Evolutionary conservation across 2,888 invertebrate species (phyloP).

Genomic region (Hirtodrosophila duncani): DNA sequence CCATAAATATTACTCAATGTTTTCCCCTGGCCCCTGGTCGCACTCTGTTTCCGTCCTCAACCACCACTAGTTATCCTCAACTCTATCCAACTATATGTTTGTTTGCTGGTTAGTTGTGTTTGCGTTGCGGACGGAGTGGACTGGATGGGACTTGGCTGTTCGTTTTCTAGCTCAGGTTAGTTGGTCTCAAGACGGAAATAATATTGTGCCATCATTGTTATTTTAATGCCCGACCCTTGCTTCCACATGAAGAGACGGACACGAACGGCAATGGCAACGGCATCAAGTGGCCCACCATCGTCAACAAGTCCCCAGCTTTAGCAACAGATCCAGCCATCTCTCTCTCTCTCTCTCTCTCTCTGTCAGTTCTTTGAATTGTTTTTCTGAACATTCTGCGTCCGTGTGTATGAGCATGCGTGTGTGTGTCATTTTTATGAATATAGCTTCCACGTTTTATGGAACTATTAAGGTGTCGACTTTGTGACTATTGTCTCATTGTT

Average conservation of each 20-base stretch:
- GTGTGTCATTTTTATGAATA: slow-evolving; percentile 32
- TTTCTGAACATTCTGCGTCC: slow-evolving; percentile 7
- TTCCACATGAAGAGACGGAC: too few relatives aligned
- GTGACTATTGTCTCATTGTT: slow-evolving; percentile 36
- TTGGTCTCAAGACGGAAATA: slow-evolving; percentile 63
- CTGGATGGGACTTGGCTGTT: too few relatives aligned
- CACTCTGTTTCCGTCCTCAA: slow-evolving; percentile 10
- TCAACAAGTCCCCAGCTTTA: too few relatives aligned
- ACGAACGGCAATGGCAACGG: too few relatives aligned
- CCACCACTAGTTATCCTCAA: not conserved
- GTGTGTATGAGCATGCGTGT: slow-evolving; percentile 17
- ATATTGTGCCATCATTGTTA: slow-evolving; percentile 51
- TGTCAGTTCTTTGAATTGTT: slow-evolving; percentile 26
- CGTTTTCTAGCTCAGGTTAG: too few relatives aligned
- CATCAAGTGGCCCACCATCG: slow-evolving; percentile 19
- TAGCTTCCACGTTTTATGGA: slow-evolving; percentile 53
- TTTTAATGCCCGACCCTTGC: slow-evolving; percentile 32
- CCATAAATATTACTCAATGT: slow-evolving; percentile 41
- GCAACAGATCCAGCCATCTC: not conserved
- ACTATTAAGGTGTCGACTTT: slow-evolving; percentile 44
- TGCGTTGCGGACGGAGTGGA: too few relatives aligned
- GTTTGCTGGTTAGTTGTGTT: slow-evolving; percentile 9
- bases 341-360: too few relatives aligned
- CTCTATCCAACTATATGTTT: slow-evolving; percentile 4
- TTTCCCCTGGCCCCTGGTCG: slow-evolving; percentile 9